Conservation (phyloP, 2,113 vertebrate genomes). For the Limanda limanda region DNA sequence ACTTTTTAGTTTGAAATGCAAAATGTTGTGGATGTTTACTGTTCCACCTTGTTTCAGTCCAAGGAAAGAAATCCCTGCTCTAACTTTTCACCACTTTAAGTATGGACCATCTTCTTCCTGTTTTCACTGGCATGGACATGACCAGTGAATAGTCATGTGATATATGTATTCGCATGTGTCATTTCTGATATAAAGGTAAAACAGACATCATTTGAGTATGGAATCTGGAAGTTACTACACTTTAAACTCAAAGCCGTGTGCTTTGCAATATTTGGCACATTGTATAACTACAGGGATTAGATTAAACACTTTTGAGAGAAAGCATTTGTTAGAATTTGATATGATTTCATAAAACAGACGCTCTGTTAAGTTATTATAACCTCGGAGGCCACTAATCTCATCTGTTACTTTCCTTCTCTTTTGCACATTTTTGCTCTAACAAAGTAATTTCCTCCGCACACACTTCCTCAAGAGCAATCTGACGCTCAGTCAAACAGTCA, state of each 20-base stretch:
- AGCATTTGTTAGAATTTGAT: background rate
- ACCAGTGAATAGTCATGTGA: background rate
- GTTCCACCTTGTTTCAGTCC: too few relatives aligned
- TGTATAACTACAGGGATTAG: background rate
- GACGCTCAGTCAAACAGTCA: constrained; percentile 51
- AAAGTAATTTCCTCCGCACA: constrained; percentile 16
- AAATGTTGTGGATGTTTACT: too few relatives aligned
- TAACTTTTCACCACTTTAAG: too few relatives aligned
- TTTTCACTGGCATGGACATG: background rate
- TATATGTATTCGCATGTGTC: background rate
- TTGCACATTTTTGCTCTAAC: background rate
- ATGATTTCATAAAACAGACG: background rate
- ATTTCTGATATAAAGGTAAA: background rate
- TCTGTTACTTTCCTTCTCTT: constrained; percentile 3
- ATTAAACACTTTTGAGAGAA: too few relatives aligned
- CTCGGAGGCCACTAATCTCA: background rate
- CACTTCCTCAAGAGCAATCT: constrained; percentile 29
- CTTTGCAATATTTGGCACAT: background rate
- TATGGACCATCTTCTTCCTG: background rate
- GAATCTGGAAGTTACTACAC: background rate
- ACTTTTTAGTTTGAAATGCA: too few relatives aligned
- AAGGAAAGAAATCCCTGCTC: too few relatives aligned
- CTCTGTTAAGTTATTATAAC: background rate
- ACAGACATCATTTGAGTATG: background rate
- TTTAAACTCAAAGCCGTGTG: background rate